Evolutionary conservation across 2,113 vertebrate genomes (phyloP).

Genomic region (Deroptyus accipitrinus): DNA sequence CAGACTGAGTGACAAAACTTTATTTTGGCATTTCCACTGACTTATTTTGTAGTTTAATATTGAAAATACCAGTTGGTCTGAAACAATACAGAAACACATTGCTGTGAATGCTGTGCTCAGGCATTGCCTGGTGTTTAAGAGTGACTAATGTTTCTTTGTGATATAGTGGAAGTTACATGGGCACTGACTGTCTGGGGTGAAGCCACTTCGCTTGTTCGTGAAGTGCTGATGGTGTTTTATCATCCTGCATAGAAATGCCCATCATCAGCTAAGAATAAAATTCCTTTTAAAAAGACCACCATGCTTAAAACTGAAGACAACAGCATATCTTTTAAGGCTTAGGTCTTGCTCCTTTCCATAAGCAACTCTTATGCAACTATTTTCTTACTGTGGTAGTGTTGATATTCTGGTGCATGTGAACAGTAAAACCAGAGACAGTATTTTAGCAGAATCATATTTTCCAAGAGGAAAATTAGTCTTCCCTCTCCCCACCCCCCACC

Average conservation of each 20-base stretch:
- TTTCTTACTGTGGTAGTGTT: not conserved
- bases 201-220: not conserved
- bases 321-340: not conserved
- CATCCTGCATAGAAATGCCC: not conserved
- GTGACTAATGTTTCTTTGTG: not conserved
- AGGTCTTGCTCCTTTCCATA: not conserved
- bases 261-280: not conserved
- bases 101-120: not conserved
- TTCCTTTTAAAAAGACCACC: not conserved
- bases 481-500: too few species aligned
- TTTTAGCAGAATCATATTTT: not conserved
- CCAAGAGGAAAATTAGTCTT: not conserved
- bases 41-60: not conserved
- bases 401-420: not conserved
- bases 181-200: not conserved
- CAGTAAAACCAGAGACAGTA: not conserved
- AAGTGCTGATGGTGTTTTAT: not conserved
- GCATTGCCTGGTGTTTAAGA: not conserved
- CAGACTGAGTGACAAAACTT: not conserved
- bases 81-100: accelerated
- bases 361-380: not conserved
- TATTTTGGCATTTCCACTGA: not conserved
- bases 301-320: not conserved
- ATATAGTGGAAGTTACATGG: not conserved
- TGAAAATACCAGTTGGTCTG: not conserved